Evolutionary conservation across 2,888 invertebrate genomes (phyloP).

Genomic region (Cantharis rustica): DNA sequence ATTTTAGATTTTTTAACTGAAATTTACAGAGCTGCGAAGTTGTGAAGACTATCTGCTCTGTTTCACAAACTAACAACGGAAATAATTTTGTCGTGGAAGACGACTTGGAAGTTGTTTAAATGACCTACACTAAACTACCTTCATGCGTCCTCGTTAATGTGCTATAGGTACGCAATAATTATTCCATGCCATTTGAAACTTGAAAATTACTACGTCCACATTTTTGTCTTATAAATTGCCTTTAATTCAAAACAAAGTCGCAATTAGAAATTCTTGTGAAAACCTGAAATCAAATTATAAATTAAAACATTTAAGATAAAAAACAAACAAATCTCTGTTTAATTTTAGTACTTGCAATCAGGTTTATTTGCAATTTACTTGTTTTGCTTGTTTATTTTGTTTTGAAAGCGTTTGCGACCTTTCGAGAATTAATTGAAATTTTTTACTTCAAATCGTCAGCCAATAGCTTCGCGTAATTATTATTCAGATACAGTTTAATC

Average conservation of each 20-base stretch:
- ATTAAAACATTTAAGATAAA: not conserved
- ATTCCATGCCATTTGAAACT: not conserved
- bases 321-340: not conserved
- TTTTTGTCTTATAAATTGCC: not conserved
- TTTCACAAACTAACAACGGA: constrained; percentile 27
- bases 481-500: not conserved
- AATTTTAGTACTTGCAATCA: not conserved
- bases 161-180: not conserved
- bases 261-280: not conserved
- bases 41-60: constrained; percentile 10
- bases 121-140: not conserved
- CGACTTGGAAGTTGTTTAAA: not conserved
- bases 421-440: not conserved
- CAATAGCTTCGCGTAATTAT: not conserved
- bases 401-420: not conserved
- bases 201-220: not conserved
- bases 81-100: constrained; percentile 11
- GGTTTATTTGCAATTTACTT: not conserved
- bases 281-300: not conserved
- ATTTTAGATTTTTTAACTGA: not conserved
- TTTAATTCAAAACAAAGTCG: not conserved
- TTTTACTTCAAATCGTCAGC: not conserved
- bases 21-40: not conserved
- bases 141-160: not conserved
- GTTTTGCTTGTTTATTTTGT: not conserved